Conservation (phyloP, 2,113 vertebrate species). For the Rattus norvegicus region DNA sequence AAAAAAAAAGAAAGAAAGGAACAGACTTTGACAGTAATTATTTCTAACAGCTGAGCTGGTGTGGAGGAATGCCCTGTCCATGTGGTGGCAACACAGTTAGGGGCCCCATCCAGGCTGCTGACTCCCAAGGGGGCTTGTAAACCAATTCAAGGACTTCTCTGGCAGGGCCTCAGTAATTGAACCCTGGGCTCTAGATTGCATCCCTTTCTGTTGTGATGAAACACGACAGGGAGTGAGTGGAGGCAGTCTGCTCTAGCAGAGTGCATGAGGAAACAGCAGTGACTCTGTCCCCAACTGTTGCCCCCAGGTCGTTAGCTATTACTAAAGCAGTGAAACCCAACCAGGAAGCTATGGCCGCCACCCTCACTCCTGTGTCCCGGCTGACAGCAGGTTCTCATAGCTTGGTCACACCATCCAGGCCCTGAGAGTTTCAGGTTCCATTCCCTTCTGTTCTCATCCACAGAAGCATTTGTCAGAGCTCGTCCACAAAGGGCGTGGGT, state of each 20-base stretch:
- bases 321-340: background rate
- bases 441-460: background rate
- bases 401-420: too few relatives aligned
- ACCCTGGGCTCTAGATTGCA: background rate
- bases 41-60: background rate
- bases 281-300: accelerated
- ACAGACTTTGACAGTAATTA: background rate
- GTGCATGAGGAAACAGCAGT: background rate
- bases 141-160: background rate
- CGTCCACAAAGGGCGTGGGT: too few relatives aligned
- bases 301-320: too few relatives aligned
- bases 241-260: background rate
- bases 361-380: background rate
- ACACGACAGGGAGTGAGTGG: too few relatives aligned
- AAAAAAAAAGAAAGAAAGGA: too few relatives aligned
- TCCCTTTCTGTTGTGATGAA: background rate
- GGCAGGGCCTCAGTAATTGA: background rate
- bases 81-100: background rate
- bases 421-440: background rate
- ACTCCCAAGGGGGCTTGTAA: background rate
- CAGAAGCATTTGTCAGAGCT: background rate
- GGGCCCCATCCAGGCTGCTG: background rate
- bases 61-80: background rate
- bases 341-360: background rate
- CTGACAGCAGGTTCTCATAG: background rate